Evolutionary conservation across 2,888 invertebrate genomes (phyloP), one percentile per base, ranked within the genome.

Genomic region (Petrophora chlorosata): DNA sequence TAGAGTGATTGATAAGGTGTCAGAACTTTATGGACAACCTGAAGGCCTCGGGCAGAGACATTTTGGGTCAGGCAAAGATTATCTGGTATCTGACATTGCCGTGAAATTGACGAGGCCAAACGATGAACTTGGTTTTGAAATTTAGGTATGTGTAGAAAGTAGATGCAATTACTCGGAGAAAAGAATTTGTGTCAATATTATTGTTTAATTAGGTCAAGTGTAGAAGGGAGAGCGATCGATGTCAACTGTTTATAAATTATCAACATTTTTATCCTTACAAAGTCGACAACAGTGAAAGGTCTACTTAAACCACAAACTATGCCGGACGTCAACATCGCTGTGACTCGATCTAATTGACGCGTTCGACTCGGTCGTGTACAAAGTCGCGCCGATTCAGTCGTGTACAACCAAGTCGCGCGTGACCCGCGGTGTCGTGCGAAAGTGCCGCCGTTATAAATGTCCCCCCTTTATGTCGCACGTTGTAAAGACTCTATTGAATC

Each of bases 21-120:
- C 65, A 48, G 66, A 69, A 64, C 59, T 58, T 56, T 68, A 69
- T 66, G 64, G 55, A 59, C 56, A 58, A 56, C 48, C 58, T 58
- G 57, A 60, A 56, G 52, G 53, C 58, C 56, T 55, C 62, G 63
- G 67, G 67, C 63, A 53, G 56, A 42, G 49, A 44, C 49, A 52
- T 54, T 59, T 54, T 54, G 61, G 66, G 69, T 70, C 67, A 51
- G 39, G 55, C 38, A 47, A 53, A 61, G 70, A 70, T 70, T 54
- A 69, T 73, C 71, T 59, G 59, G 54, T 57, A 75, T 69, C 62
- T 71, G 63, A 65, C 59, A 58, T 56, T 62, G 58, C 63, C 56
- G 55, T 58, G 56, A 53, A 57, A 59, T 52, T 51, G 44, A 42
- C 55, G 61, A 61, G 61, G 61, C 53, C 55, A 56, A 58, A 36